Evolutionary conservation across 2,797 vertebrate genomes (phyloP).

Genomic region (Pantherophis vulpinus): DNA sequence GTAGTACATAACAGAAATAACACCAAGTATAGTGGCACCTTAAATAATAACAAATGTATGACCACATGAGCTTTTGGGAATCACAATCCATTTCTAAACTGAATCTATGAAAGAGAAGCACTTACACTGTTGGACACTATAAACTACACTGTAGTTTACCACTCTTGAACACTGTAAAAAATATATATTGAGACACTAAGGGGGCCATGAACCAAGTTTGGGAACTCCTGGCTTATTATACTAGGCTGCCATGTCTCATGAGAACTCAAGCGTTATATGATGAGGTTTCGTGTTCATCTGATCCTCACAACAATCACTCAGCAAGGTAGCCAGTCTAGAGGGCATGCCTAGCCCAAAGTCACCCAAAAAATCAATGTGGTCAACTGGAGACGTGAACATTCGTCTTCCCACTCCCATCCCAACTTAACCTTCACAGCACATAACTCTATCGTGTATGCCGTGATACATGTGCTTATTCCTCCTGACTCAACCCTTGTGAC

Average conservation of each 20-base stretch:
- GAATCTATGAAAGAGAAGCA: background rate
- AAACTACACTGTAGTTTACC: no score
- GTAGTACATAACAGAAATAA: background rate
- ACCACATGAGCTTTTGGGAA: background rate
- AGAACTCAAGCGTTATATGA: background rate
- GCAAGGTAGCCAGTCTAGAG: background rate
- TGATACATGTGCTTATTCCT: background rate
- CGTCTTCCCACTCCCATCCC: background rate
- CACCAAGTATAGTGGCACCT: background rate
- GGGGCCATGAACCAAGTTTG: background rate
- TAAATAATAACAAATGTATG: background rate
- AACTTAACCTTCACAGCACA: background rate
- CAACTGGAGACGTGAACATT: background rate
- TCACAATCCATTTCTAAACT: background rate
- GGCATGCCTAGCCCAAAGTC: background rate
- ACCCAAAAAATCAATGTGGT: background rate
- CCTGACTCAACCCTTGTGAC: background rate
- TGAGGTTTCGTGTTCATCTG: background rate
- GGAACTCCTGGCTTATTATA: background rate
- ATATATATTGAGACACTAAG: background rate
- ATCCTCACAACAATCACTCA: background rate
- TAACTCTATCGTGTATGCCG: background rate
- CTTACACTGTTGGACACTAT: background rate
- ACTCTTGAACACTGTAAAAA: no score
- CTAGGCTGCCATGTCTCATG: background rate